Evolutionary conservation across 2,888 invertebrate genomes (phyloP).

Genomic region (Drosophila basisetae): DNA sequence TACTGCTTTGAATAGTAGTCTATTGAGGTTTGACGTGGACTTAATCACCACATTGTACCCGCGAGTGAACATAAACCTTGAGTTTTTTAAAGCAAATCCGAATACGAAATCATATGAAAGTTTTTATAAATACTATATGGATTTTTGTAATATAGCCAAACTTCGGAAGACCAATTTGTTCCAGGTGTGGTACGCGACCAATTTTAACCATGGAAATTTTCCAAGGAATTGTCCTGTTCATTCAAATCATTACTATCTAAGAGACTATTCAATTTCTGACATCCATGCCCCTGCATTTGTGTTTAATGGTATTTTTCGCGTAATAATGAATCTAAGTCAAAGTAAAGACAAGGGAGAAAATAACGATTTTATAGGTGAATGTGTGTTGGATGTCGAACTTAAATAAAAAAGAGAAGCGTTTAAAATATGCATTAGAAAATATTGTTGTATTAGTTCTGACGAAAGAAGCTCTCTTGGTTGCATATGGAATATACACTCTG

Average conservation of each 20-base stretch:
- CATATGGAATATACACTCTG: neutral
- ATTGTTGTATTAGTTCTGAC: neutral
- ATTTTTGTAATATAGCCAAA: fast-evolving
- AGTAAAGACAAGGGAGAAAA: neutral
- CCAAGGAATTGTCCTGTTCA: neutral
- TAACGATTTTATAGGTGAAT: neutral
- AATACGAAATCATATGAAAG: neutral
- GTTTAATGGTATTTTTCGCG: neutral
- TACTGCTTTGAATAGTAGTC: neutral
- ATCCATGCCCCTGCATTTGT: neutral
- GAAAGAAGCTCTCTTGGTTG: neutral
- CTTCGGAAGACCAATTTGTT: fast-evolving
- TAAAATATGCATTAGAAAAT: neutral
- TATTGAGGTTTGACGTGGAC: neutral
- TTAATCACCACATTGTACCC: neutral
- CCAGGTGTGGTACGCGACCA: fast-evolving
- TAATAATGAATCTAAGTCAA: neutral
- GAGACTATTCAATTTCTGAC: neutral
- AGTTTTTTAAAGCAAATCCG: neutral
- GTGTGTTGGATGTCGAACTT: neutral
- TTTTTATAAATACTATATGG: neutral
- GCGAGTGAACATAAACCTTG: fast-evolving
- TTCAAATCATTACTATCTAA: neutral
- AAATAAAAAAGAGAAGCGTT: neutral
- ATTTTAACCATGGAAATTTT: neutral